These are phyloP conservation scores for Tichodroma muraria DNA, from an alignment of 2,113 vertebrate genomes.

Conservation along the genomic window DNA sequence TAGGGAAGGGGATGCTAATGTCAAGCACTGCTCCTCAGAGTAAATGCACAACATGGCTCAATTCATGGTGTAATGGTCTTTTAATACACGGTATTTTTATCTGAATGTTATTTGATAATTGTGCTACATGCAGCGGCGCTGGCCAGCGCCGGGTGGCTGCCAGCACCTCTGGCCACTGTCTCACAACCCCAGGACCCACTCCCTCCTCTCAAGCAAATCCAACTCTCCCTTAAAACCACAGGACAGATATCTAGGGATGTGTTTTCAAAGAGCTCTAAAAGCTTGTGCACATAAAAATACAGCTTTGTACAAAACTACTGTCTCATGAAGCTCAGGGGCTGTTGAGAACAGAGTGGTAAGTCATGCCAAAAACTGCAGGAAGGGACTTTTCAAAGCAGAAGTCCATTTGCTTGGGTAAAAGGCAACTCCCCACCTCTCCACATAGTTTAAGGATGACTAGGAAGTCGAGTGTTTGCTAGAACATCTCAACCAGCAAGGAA, in stretches of 20 bases:
- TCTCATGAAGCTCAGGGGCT: neutral
- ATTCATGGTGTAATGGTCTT: neutral
- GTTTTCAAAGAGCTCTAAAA: neutral
- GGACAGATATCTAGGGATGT: neutral
- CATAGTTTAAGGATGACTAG: neutral
- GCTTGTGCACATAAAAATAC: neutral
- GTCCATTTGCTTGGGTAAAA: neutral
- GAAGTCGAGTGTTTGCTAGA: neutral
- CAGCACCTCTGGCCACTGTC: neutral
- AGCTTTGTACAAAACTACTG: neutral
- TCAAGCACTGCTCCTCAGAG: neutral
- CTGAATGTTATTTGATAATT: neutral
- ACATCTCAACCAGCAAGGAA: neutral
- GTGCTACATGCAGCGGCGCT: neutral
- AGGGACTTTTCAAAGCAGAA: conserved; percentile 2
- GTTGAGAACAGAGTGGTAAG: neutral
- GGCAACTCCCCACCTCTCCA: neutral
- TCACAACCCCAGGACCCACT: neutral
- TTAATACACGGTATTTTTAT: neutral
- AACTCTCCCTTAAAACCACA: neutral
- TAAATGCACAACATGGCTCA: neutral
- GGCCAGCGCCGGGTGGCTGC: rapidly evolving
- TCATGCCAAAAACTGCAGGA: neutral
- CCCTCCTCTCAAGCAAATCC: neutral
- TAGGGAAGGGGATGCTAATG: neutral